A percentile compares a stretch with the other conserved stretches of the same genome.
phyloP scores from a whole-genome alignment of 2,888 invertebrate species.

The Neocrepidodera transversa region DNA sequence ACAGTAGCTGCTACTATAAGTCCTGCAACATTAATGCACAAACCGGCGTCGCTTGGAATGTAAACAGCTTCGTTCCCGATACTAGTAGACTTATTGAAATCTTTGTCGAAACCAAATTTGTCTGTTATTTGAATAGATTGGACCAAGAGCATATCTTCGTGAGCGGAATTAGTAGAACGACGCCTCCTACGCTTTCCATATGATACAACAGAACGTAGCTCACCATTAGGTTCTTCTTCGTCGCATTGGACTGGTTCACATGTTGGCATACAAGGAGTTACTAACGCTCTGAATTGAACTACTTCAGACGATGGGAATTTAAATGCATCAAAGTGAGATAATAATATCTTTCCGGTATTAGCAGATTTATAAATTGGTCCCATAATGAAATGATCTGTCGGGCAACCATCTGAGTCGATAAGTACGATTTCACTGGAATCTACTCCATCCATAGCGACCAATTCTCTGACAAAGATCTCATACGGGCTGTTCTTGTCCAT shows the following conservation, averaged over 20 bases:
- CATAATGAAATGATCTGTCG: slow-evolving; percentile 94
- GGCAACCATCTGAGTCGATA: slow-evolving; percentile 90
- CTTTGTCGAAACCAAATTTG: slow-evolving; percentile 84
- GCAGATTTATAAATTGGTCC: slow-evolving; percentile 87
- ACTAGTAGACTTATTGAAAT: slow-evolving; percentile 60
- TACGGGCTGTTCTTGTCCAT: slow-evolving; percentile 92
- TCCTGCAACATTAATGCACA: slow-evolving; percentile 81
- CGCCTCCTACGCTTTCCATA: slow-evolving; percentile 81
- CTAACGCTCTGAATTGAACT: slow-evolving; percentile 94
- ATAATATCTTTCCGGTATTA: slow-evolving; percentile 80
- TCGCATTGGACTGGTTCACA: slow-evolving; percentile 94
- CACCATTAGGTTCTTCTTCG: slow-evolving; percentile 82
- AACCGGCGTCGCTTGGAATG: slow-evolving; percentile 67
- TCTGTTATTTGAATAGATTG: slow-evolving; percentile 93
- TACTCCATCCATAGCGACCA: slow-evolving; percentile 93
- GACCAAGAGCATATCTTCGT: slow-evolving; percentile 83
- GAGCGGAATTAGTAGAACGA: slow-evolving; percentile 64
- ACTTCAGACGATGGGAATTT: slow-evolving; percentile 95
- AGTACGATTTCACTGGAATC: slow-evolving; percentile 92
- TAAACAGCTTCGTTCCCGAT: slow-evolving; percentile 75
- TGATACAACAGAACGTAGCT: slow-evolving; percentile 81
- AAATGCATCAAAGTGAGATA: slow-evolving; percentile 94
- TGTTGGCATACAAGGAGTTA: slow-evolving; percentile 91
- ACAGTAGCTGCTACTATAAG: slow-evolving; percentile 85
- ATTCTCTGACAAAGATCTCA: slow-evolving; percentile 93